A percentile compares a stretch with the other conserved stretches of the same genome.
Evolutionary conservation across 1,140 invertebrate genomes (phyloP).

Genomic region (Antheraea mylitta): DNA sequence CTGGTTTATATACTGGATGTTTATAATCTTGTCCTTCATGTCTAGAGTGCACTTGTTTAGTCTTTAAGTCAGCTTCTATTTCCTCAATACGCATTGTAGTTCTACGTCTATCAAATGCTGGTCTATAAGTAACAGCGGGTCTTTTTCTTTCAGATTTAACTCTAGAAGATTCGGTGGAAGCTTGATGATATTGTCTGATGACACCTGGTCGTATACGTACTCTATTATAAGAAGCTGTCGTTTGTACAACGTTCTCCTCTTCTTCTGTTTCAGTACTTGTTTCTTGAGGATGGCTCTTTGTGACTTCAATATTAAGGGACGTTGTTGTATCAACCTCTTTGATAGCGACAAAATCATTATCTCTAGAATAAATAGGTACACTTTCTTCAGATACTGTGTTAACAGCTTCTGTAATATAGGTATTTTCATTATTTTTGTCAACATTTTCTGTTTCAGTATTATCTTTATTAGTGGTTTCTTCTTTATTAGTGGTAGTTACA

Average conservation of each 20-base stretch:
- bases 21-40: slow-evolving; percentile 59
- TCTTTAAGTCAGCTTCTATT: slow-evolving; percentile 75
- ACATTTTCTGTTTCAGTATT: slow-evolving; percentile 37
- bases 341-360: slow-evolving; percentile 28
- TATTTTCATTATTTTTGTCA: slow-evolving; percentile 29
- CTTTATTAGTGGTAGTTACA: slow-evolving; percentile 35
- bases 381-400: slow-evolving; percentile 37
- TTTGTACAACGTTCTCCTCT: slow-evolving; percentile 60
- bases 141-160: slow-evolving; percentile 49
- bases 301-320: slow-evolving; percentile 34
- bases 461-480: slow-evolving; percentile 37
- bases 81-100: slow-evolving; percentile 78
- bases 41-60: slow-evolving; percentile 63
- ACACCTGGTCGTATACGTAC: slow-evolving; percentile 66
- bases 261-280: slow-evolving; percentile 36
- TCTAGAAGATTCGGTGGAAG: slow-evolving; percentile 54
- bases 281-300: slow-evolving; percentile 37
- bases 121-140: slow-evolving; percentile 67
- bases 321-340: slow-evolving; percentile 40
- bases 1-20: slow-evolving; percentile 68
- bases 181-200: slow-evolving; percentile 63
- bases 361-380: slow-evolving; percentile 31
- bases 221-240: slow-evolving; percentile 68
- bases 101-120: slow-evolving; percentile 64
- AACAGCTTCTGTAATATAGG: slow-evolving; percentile 31